Base-by-base conservation (phyloP, 2,797 vertebrate genomes). In the Lophotriccus pileatus region DNA sequence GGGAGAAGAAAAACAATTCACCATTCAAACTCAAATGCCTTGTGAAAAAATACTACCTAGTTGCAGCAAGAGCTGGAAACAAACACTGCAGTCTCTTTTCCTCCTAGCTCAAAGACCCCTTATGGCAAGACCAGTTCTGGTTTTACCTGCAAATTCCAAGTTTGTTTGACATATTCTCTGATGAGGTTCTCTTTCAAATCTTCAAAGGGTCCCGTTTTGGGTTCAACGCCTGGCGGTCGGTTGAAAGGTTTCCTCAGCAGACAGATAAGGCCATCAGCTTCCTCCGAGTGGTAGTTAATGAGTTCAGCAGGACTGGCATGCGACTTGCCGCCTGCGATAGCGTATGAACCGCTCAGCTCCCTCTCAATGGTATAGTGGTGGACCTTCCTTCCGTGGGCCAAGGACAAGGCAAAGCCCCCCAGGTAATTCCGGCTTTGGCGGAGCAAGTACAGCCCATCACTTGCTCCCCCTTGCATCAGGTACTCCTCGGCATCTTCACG, bases 301-400 rank as follows among this genome's bases (percentile, higher is more conserved):
- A 99, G 98, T 53, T 99, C 98, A 27, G 98, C 93, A 0, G 99
- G 99, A 93, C 91, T 98, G 59, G 93, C 90, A 72, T 99, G 98
- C 0, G 98, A 98, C 85, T 98, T 98, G 53, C 99, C 99, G 1
- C 99, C 99, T 6, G 98, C 97, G 27, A 99, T 99, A 69, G 98
- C 99, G 2, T 98, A 99, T 3, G 97, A 98, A 25, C 99, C 98
- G 27, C 98, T 99, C 66, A 98, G 58, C 84, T 99, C 98, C 46
- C 98, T 98, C 97, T 99, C 99, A 15, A 99, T 99, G 78, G 99
- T 99, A 94, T 99, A 99, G 96, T 99, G 99, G 97, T 99, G 99
- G 64, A 98, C 98, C 83, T 98, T 98, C 52, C 95, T 95, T 24
- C 95, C 92, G 9, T 98, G 83, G 3, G 98, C 97, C 96, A 99